Conservation (phyloP, 2,113 vertebrate species). For the Sminthopsis crassicaudata region DNA sequence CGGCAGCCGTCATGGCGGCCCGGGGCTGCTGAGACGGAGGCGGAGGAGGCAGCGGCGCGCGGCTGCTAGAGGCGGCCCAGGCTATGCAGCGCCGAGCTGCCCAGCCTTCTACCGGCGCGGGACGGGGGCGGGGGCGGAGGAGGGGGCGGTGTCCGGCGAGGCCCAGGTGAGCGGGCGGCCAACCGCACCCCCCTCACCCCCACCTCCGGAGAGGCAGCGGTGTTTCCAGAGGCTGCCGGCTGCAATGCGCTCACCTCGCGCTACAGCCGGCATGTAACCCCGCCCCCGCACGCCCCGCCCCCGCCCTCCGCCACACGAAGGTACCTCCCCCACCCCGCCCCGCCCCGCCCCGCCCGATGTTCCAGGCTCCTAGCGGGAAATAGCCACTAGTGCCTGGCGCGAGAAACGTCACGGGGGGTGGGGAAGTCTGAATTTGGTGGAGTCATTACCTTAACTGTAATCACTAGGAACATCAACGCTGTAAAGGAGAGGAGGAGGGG, state of each 20-base stretch:
- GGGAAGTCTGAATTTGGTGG: no score
- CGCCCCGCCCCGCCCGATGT: neutral
- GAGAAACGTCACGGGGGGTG: rapidly evolving
- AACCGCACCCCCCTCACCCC: neutral
- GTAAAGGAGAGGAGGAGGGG: neutral
- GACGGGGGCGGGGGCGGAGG: neutral
- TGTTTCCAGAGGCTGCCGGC: neutral
- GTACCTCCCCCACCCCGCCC: no score
- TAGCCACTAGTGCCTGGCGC: neutral
- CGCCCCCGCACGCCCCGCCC: neutral
- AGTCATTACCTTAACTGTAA: neutral
- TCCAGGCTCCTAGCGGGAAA: neutral
- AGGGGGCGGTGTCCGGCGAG: neutral
- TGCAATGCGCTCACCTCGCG: neutral
- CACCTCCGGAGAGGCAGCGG: neutral
- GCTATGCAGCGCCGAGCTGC: rapidly evolving
- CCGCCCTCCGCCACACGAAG: neutral
- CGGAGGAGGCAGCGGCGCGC: rapidly evolving
- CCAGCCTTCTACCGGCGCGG: neutral
- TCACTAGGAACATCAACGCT: rapidly evolving
- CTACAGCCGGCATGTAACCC: neutral
- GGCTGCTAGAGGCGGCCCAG: rapidly evolving
- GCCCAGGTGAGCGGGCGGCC: neutral
- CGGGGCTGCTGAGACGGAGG: neutral
- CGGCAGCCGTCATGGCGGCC: slow-evolving; percentile 85